These are phyloP conservation scores for Pterophyllum scalare DNA, from an alignment of 2,113 vertebrate genomes.

Conservation along the genomic window DNA sequence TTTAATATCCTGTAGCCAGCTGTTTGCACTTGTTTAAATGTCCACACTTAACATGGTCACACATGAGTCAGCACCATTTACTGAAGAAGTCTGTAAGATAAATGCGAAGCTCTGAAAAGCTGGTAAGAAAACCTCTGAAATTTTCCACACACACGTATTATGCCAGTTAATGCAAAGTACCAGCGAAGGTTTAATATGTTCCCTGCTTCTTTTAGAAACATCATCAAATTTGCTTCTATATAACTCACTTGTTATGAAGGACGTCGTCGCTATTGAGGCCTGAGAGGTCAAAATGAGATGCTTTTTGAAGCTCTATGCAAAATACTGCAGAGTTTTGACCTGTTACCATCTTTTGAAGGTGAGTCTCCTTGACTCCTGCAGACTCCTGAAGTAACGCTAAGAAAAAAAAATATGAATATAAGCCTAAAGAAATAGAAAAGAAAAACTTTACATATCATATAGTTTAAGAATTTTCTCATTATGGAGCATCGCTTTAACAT, in stretches of 20 bases:
- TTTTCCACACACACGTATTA: background rate
- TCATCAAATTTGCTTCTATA: background rate
- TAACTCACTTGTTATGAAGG: background rate
- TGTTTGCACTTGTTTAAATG: background rate
- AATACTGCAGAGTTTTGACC: background rate
- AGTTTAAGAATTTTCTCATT: background rate
- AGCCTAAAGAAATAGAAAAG: background rate
- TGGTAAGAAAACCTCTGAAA: background rate
- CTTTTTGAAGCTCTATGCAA: background rate
- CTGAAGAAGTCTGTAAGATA: background rate
- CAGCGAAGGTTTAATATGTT: background rate
- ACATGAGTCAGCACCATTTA: background rate
- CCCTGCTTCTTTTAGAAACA: no score
- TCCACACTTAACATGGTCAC: background rate
- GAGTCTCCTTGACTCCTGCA: background rate
- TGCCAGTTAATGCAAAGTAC: accelerated
- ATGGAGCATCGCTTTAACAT: background rate
- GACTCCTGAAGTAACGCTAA: background rate
- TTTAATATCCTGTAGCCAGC: background rate
- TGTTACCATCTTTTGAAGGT: background rate
- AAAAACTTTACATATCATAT: no score
- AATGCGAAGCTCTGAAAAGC: background rate
- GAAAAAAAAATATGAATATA: background rate
- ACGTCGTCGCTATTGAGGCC: background rate
- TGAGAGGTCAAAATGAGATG: background rate